phyloP scores from a whole-genome alignment of 1,140 invertebrate species.

The Philaenus spumarius region DNA sequence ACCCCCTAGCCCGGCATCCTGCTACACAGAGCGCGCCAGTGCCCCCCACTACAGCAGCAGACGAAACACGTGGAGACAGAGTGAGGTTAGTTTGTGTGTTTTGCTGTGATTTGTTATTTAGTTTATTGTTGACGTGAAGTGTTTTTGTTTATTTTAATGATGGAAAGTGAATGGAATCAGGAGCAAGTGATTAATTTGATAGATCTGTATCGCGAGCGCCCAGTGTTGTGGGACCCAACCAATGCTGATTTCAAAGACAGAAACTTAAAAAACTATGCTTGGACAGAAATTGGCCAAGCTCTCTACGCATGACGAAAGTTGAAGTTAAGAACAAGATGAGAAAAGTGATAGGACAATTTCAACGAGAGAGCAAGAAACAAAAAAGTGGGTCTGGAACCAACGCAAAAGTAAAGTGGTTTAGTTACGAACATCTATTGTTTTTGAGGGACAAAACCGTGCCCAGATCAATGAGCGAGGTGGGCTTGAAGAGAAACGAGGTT shows the following conservation, averaged over 20 bases:
- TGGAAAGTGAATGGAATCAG: too few relatives aligned
- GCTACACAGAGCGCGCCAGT: too few relatives aligned
- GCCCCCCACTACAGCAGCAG: too few relatives aligned
- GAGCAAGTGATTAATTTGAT: conserved; percentile 3
- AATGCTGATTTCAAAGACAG: neutral
- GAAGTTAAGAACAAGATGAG: neutral
- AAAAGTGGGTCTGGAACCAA: conserved; percentile 15
- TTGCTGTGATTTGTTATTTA: neutral
- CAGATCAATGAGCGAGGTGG: too few relatives aligned
- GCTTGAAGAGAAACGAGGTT: too few relatives aligned
- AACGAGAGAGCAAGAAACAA: conserved; percentile 12
- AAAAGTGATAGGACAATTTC: conserved; percentile 1
- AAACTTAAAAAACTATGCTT: neutral
- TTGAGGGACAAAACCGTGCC: too few relatives aligned
- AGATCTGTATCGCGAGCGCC: neutral
- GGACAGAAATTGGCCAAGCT: neutral
- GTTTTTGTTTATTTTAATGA: too few relatives aligned
- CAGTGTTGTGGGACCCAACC: conserved; percentile 3
- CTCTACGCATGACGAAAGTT: conserved; percentile 3
- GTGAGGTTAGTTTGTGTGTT: neutral
- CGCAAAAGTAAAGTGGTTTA: conserved; percentile 11
- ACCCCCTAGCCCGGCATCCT: neutral
- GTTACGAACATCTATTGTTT: conserved; percentile 11
- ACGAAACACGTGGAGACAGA: neutral
- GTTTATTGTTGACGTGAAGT: neutral